These are phyloP conservation scores for Pseudococcus jackbeardsleyi DNA, from an alignment of 2,888 invertebrate species.

Conservation along the genomic window DNA sequence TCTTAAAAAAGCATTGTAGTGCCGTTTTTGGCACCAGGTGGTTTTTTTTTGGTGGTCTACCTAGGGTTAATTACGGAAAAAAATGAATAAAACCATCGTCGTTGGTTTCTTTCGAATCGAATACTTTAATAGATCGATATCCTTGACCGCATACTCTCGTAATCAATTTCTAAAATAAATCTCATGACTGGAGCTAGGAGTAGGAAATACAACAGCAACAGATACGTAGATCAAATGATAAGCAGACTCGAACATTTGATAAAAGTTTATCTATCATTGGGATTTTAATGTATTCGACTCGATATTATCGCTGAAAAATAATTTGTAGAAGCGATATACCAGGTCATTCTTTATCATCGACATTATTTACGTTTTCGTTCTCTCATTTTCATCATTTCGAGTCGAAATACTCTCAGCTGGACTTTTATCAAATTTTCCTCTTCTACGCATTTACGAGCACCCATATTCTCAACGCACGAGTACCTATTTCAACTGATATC, in stretches of 20 bases:
- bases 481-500: neutral
- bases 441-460: neutral
- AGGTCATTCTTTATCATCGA: constrained; percentile 25
- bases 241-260: neutral
- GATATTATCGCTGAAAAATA: neutral
- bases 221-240: neutral
- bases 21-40: no score
- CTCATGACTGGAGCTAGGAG: neutral
- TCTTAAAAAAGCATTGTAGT: no score
- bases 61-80: neutral
- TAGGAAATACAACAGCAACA: neutral
- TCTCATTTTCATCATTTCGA: neutral
- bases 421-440: neutral
- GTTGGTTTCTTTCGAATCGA: neutral
- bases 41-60: no score
- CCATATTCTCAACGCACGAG: neutral
- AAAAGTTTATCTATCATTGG: neutral
- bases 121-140: neutral
- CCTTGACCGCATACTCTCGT: neutral
- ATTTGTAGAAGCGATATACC: neutral
- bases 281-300: neutral
- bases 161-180: neutral
- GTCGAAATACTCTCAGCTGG: neutral
- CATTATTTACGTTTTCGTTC: constrained; percentile 1
- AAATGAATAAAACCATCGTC: neutral